Evolutionary conservation across 2,797 vertebrate species (phyloP).

Genomic region (Tragopan temminckii): DNA sequence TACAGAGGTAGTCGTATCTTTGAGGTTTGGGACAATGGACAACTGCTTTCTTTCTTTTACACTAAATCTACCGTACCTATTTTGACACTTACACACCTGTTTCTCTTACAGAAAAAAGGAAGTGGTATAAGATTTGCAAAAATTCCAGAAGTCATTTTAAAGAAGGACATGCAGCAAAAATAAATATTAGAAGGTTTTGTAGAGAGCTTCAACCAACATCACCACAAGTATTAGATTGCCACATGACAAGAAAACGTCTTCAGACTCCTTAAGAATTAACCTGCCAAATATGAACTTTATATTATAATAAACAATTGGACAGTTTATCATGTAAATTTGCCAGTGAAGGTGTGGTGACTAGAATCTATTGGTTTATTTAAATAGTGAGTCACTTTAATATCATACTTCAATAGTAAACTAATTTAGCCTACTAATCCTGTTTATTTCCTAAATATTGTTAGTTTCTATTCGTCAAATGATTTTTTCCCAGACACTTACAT

Average conservation of each 20-base stretch:
- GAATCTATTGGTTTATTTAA: conserved; percentile 41
- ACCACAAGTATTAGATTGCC: background rate
- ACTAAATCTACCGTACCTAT: background rate
- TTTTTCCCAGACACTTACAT: conserved; percentile 72
- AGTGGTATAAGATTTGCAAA: background rate
- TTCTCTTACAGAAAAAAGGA: background rate
- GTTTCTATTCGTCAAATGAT: conserved; percentile 68
- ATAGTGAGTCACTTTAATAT: conserved; percentile 38
- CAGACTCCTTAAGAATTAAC: background rate
- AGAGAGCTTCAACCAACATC: background rate
- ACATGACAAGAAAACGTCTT: background rate
- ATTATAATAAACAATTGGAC: background rate
- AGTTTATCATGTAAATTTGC: background rate
- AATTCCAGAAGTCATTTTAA: background rate
- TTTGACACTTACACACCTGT: background rate
- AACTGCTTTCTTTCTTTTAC: background rate
- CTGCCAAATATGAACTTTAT: background rate
- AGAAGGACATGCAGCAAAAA: background rate
- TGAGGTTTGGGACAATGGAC: background rate
- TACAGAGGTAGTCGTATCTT: background rate
- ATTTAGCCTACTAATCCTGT: conserved; percentile 77
- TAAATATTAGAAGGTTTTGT: background rate
- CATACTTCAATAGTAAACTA: conserved; percentile 63
- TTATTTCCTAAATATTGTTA: conserved; percentile 79
- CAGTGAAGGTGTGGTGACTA: conserved; percentile 19